Conservation (phyloP, 2,888 invertebrate genomes). For the Drosophila histrio region DNA sequence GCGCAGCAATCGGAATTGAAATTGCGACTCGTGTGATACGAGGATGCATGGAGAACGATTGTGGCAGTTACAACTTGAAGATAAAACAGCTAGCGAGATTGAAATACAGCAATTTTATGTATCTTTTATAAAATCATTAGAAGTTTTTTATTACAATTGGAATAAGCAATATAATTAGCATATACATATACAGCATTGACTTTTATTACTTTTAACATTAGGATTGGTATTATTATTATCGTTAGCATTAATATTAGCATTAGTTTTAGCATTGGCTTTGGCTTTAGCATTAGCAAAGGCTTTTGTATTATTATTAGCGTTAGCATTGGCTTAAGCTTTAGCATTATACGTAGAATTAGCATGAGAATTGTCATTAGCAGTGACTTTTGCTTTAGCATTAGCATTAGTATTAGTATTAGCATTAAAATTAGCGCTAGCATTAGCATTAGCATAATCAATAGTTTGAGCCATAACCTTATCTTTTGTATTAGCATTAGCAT, state of each 20-base stretch:
- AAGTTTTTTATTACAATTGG: too few species aligned
- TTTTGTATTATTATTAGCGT: not conserved
- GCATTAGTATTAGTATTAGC: not conserved
- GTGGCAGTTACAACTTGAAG: slow-evolving; percentile 26
- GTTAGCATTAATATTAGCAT: too few species aligned
- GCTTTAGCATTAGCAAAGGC: not conserved
- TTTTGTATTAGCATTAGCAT: not conserved
- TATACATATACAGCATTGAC: too few species aligned
- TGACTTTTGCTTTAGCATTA: not conserved
- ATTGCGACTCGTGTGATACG: slow-evolving; percentile 10
- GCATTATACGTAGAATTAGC: not conserved
- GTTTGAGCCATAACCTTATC: not conserved
- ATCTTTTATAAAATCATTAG: too few species aligned
- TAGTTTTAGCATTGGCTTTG: too few species aligned
- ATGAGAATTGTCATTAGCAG: not conserved
- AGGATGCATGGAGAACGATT: not conserved
- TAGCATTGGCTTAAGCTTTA: not conserved
- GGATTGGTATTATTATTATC: not conserved
- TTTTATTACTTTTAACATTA: not conserved
- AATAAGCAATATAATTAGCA: too few species aligned
- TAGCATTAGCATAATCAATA: not conserved
- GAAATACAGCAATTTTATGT: too few species aligned
- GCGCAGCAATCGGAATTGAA: slow-evolving; percentile 42
- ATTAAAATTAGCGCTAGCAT: not conserved
- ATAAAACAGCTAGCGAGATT: not conserved